phyloP scores from a whole-genome alignment of 2,113 vertebrate species.

The Crotophaga sulcirostris region DNA sequence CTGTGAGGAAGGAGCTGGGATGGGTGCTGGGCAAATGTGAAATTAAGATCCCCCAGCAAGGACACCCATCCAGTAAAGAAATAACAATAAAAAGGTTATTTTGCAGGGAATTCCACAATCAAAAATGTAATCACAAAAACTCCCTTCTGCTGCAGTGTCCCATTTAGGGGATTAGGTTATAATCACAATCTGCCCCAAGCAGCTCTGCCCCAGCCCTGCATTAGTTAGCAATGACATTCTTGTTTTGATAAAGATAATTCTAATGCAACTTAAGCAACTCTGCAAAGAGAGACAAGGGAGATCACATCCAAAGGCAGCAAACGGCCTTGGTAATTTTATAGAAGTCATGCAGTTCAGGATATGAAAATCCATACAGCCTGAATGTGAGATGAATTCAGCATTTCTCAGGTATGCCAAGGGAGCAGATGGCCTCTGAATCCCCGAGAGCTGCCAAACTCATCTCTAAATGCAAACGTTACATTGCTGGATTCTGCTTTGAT shows the following conservation, averaged over 20 bases:
- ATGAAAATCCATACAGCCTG: not conserved
- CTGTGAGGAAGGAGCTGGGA: not conserved
- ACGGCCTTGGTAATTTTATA: not conserved
- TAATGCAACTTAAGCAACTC: not conserved
- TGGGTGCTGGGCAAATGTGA: not conserved
- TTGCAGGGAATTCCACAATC: not conserved
- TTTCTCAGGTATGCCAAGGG: not conserved
- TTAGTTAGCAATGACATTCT: not conserved
- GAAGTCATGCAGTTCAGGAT: not conserved
- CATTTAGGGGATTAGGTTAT: constrained; percentile 53
- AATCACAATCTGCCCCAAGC: constrained; percentile 54
- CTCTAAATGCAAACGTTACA: not conserved
- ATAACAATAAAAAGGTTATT: not conserved
- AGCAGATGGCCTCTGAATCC: constrained; percentile 26
- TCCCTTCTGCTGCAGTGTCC: constrained; percentile 32
- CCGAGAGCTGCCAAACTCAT: not conserved
- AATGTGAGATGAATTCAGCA: not conserved
- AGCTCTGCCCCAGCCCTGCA: not conserved
- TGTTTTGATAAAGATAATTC: not conserved
- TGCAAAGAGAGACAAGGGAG: not conserved
- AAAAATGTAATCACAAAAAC: constrained; percentile 16
- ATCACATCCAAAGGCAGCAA: not conserved
- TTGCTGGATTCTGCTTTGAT: not conserved
- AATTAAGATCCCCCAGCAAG: not conserved
- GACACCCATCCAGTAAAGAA: not conserved